A percentile compares a stretch with the other conserved stretches of the same genome.
Evolutionary conservation across 2,888 invertebrate genomes (phyloP).

Genomic region (Tetragnatha montana): DNA sequence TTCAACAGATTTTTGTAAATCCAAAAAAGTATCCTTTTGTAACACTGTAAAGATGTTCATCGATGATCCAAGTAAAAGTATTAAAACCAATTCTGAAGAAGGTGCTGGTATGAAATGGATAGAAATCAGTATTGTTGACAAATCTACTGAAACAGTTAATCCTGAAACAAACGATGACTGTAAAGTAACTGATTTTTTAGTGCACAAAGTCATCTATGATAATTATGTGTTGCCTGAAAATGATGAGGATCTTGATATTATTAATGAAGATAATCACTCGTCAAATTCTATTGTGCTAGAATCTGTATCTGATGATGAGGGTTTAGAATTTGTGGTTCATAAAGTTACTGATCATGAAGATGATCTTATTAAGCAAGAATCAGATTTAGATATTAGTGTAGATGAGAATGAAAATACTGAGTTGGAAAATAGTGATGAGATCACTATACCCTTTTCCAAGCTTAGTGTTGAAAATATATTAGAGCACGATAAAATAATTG

Average conservation of each 20-base stretch:
- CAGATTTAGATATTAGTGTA: slow-evolving; percentile 26
- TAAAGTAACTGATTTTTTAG: slow-evolving; percentile 64
- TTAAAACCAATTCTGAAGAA: slow-evolving; percentile 4
- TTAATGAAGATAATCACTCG: slow-evolving; percentile 13
- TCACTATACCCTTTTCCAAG: slow-evolving; percentile 34
- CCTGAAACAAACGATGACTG: slow-evolving; percentile 53
- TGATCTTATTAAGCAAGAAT: slow-evolving; percentile 51
- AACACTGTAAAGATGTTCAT: slow-evolving; percentile 57
- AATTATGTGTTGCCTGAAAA: slow-evolving; percentile 52
- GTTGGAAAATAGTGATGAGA: slow-evolving; percentile 4
- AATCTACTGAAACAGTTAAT: slow-evolving; percentile 20
- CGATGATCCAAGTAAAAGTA: slow-evolving; percentile 22
- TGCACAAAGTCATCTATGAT: slow-evolving; percentile 70
- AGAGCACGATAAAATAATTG: slow-evolving; percentile 67
- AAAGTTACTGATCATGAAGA: slow-evolving; percentile 67
- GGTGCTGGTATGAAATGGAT: slow-evolving; percentile 33
- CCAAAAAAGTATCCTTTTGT: slow-evolving; percentile 57
- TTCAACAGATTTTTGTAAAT: slow-evolving; percentile 29
- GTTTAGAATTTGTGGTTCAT: slow-evolving; percentile 63
- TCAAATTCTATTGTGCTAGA: slow-evolving; percentile 23
- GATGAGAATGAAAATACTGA: slow-evolving; percentile 34
- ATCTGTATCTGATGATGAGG: slow-evolving; percentile 35
- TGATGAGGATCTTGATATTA: slow-evolving; percentile 42
- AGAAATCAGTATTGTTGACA: slow-evolving; percentile 64
- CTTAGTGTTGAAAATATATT: slow-evolving; percentile 65